Base-by-base conservation (phyloP, 30 jellyfish, hydroid and myxozoan genomes). In the Pseudorhiza aurosa region DNA sequence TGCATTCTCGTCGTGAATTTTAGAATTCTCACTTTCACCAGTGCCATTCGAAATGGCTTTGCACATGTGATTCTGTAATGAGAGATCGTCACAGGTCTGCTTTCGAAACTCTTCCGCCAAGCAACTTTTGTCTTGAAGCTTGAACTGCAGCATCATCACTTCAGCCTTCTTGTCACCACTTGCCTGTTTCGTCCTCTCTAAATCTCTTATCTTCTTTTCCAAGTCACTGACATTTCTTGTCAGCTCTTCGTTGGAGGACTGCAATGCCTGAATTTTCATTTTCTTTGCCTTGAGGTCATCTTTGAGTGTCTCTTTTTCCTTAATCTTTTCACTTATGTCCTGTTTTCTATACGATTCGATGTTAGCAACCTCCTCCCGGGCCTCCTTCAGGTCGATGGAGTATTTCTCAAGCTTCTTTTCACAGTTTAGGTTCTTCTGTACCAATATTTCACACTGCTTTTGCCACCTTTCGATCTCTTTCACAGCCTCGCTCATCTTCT, bases 231-330 rank as follows among this genome's bases (percentile, higher is more conserved):
- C 6, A 8, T 47, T 47, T 3, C 22, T 8, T 3, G 62, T 26
- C n/a, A 47, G 25, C 62, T 47, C 62, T 8, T 47, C 25, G n/a
- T 47, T 47, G 24, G 62, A 47, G 8, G 22, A 7, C n/a, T 47
- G 27, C 62, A 47, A 47, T 3, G 5, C 6, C n/a, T 47, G 62
- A 22, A 47, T 8, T 47, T 21, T 6, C 6, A 8, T 26, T 47
- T 47, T 47, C 62, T 47, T 47, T 6, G 62, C 62, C n/a, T 47
- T 47, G 62, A 47, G 62, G 12, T 47, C 62, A 15, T 3, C 62
- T 17, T 47, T 47, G 12, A 47, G n/a, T 17, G 62, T 8, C 22
- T 47, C 62, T 47, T 47, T 47, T 15, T 47, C 62, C n/a, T 47
- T 17, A 3, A 47, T 8, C 8, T 8, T 21, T 47, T 26, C n/a